A percentile compares a stretch with the other conserved stretches of the same genome.
phyloP scores from a whole-genome alignment of 2,888 invertebrate genomes.

The Rotaria socialis region DNA sequence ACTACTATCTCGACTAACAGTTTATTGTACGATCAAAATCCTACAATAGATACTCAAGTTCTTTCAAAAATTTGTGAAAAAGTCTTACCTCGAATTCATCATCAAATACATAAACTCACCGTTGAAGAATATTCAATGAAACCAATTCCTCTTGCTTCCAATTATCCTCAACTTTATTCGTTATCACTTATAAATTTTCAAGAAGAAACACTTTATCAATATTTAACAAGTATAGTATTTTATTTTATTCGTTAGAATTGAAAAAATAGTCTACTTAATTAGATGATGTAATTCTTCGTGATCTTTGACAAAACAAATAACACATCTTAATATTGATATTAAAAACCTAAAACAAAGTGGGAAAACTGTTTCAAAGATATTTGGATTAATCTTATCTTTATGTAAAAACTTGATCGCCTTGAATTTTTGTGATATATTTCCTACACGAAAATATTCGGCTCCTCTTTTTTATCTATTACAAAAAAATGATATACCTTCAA shows the following conservation, averaged over 20 bases:
- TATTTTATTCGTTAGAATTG: no score
- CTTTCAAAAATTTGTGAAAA: neutral
- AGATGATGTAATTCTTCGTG: neutral
- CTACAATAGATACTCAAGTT: neutral
- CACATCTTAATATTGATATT: conserved; percentile 24
- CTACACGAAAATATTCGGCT: neutral
- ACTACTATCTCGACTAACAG: neutral
- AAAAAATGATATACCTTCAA: neutral
- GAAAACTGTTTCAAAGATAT: no score
- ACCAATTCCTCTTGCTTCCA: neutral
- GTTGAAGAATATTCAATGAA: neutral
- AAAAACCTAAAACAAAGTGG: no score
- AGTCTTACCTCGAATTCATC: neutral
- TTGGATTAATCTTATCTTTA: no score
- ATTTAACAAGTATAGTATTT: neutral
- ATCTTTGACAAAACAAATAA: neutral
- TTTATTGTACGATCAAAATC: neutral
- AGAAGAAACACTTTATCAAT: neutral
- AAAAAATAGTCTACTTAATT: neutral
- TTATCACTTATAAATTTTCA: neutral
- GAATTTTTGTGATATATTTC: conserved; percentile 6
- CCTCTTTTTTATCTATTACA: neutral
- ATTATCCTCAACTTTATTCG: neutral
- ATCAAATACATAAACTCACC: neutral
- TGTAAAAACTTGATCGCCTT: no score